Evolutionary conservation across 2,113 vertebrate species (phyloP).

Genomic region (Phyllostomus hastatus): DNA sequence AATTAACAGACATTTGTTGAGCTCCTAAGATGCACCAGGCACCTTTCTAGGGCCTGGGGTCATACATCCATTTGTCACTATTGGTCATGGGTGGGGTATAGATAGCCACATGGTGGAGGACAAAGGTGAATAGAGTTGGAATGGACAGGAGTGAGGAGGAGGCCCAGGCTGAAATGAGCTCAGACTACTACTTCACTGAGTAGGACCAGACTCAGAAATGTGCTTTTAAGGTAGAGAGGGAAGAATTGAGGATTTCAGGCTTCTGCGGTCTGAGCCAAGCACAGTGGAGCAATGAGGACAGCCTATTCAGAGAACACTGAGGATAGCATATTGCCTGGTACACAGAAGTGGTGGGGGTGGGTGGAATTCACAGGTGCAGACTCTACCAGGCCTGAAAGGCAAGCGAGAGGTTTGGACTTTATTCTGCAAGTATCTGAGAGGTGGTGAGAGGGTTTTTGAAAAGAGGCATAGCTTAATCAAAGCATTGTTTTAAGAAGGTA

Average conservation of each 20-base stretch:
- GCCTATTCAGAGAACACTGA: background rate
- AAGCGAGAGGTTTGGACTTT: background rate
- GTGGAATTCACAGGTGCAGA: background rate
- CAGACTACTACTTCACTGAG: background rate
- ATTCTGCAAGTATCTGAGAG: background rate
- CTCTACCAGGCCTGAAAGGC: background rate
- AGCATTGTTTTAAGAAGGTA: conserved; percentile 34
- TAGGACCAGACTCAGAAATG: background rate
- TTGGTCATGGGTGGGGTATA: background rate
- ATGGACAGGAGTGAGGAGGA: background rate
- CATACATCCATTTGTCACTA: background rate
- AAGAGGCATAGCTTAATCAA: background rate
- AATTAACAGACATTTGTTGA: background rate
- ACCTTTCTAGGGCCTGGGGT: background rate
- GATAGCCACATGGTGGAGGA: background rate
- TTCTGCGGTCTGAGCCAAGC: background rate
- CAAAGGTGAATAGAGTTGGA: background rate
- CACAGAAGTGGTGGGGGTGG: background rate
- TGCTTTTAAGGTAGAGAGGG: background rate
- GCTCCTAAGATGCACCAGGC: no score
- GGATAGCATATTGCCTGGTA: background rate
- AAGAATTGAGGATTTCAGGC: background rate
- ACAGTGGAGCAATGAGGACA: background rate
- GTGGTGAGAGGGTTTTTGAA: background rate
- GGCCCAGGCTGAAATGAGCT: background rate